Percentiles rank a stretch among this genome's conserved stretches.
These are phyloP conservation scores for Xiphorhynchus elegans DNA, from an alignment of 2,113 vertebrate species.

Conservation along the genomic window DNA sequence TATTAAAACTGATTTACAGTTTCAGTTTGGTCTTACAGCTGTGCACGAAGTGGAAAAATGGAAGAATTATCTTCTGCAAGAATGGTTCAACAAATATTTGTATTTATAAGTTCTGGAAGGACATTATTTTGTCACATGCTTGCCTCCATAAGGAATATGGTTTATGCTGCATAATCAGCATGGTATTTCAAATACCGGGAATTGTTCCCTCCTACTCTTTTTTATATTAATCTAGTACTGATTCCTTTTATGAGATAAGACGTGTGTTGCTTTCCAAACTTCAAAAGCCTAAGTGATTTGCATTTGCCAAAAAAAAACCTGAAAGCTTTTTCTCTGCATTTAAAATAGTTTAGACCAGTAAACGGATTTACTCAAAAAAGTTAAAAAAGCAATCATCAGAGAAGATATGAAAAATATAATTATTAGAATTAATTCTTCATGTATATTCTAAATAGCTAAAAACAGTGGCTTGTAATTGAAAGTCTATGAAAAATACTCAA, in stretches of 20 bases:
- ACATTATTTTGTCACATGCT: conserved; percentile 9
- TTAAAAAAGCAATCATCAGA: not conserved
- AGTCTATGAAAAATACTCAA: not conserved
- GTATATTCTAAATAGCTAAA: not conserved
- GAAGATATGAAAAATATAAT: not conserved
- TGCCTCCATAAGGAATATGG: not conserved
- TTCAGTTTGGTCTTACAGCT: conserved; percentile 15
- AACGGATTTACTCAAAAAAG: not conserved
- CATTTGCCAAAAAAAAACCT: not conserved
- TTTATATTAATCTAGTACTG: not conserved
- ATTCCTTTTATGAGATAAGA: not conserved
- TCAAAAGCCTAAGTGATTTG: not conserved
- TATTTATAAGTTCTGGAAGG: conserved; percentile 3
- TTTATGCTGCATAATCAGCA: not conserved
- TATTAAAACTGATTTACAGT: conserved; percentile 41
- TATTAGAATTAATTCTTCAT: not conserved
- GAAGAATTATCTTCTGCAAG: conserved; percentile 8
- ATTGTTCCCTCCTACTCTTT: not conserved
- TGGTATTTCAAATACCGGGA: not conserved
- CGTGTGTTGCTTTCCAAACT: not conserved
- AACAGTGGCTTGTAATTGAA: not conserved
- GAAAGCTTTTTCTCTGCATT: not conserved
- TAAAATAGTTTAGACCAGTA: not conserved
- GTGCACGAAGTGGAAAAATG: not conserved
- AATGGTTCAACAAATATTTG: conserved; percentile 22